A percentile compares a stretch with the other conserved stretches of the same genome.
Conservation (phyloP, 64 coral and sea anemone species). For the Pocillopora verrucosa region DNA sequence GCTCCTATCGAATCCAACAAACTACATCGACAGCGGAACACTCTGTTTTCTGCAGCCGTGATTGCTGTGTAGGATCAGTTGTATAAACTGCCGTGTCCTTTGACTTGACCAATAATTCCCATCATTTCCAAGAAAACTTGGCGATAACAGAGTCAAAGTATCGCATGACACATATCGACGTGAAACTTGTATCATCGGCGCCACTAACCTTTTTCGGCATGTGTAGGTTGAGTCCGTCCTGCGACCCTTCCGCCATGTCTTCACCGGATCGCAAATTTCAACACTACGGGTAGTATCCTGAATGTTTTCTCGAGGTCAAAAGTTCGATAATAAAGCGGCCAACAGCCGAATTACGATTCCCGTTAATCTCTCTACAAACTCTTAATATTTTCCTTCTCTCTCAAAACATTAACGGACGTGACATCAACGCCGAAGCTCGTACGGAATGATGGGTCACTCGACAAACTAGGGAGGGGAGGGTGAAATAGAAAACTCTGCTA, state of each 20-base stretch:
- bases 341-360: neutral
- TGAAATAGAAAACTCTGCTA: neutral
- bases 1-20: too few relatives aligned
- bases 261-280: slow-evolving; percentile 9
- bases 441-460: slow-evolving; percentile 12
- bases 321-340: slow-evolving; percentile 27
- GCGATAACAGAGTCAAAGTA: neutral
- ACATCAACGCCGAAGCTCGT: slow-evolving; percentile 7
- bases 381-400: neutral
- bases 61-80: neutral
- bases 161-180: neutral
- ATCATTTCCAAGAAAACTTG: neutral
- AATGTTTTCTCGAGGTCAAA: neutral
- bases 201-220: slow-evolving; percentile 44
- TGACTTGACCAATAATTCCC: neutral
- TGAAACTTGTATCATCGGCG: neutral
- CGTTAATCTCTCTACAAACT: neutral
- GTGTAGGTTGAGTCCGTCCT: slow-evolving; percentile 15
- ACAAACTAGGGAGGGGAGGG: slow-evolving; percentile 18
- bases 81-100: neutral
- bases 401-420: slow-evolving; percentile 28
- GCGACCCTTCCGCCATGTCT: neutral
- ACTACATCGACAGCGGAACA: too few relatives aligned
- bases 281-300: neutral
- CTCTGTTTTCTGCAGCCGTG: neutral